A percentile compares a stretch with the other conserved stretches of the same genome.
Conservation (phyloP, 2,113 vertebrate species). For the Anarhynchus alexandrinus region DNA sequence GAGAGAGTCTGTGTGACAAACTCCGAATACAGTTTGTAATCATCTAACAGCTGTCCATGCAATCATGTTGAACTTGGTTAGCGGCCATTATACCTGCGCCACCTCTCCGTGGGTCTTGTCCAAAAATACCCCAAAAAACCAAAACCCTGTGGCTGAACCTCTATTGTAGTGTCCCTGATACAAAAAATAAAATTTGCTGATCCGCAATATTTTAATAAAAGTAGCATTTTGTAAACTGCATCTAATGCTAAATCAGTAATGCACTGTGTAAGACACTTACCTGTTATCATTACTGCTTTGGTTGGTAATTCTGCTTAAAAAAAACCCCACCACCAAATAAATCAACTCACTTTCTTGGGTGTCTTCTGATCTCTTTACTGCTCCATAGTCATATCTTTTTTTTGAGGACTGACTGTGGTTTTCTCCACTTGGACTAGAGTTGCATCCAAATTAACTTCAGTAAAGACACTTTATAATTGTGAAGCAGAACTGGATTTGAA, state of each 20-base stretch:
- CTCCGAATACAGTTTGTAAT: not conserved
- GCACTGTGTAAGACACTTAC: not conserved
- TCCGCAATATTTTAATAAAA: not conserved
- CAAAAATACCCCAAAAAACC: not conserved
- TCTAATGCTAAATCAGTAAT: not conserved
- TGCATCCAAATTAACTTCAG: conserved; percentile 24
- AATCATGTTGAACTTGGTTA: not conserved
- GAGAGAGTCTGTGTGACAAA: not conserved
- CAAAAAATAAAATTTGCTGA: not conserved
- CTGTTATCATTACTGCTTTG: not conserved
- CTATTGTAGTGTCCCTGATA: not conserved
- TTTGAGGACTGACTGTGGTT: not conserved
- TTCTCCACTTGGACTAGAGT: not conserved
- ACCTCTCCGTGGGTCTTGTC: not conserved
- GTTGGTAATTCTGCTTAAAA: not conserved
- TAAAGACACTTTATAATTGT: not conserved
- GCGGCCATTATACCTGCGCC: not conserved
- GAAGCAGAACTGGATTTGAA: conserved; percentile 40
- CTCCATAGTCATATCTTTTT: not conserved
- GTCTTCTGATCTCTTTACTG: not conserved
- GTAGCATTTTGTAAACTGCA: not conserved
- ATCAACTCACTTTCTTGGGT: not conserved
- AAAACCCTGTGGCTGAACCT: not conserved
- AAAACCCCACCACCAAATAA: not conserved
- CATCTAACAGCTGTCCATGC: not conserved